Percentiles rank a stretch among this genome's conserved stretches.
These are phyloP conservation scores for Rhinatrema bivittatum DNA, from an alignment of 2,797 vertebrate species.

Conservation along the genomic window DNA sequence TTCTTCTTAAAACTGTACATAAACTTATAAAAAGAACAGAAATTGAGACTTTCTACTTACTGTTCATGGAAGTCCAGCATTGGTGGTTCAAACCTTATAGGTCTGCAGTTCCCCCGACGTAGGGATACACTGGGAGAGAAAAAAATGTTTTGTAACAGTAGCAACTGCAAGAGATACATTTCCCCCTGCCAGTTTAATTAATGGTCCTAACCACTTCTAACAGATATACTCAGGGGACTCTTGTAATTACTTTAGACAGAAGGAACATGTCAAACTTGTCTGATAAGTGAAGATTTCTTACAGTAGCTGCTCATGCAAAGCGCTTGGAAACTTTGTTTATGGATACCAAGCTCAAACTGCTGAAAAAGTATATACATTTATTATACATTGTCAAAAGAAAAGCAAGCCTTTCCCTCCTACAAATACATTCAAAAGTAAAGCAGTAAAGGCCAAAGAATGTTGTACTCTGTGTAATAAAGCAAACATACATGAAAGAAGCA, in stretches of 20 bases:
- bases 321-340: slow-evolving; percentile 12
- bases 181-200: neutral
- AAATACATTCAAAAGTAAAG: too few species aligned
- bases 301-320: neutral
- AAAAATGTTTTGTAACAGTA: slow-evolving; percentile 21
- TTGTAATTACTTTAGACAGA: slow-evolving; percentile 3
- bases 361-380: too few species aligned
- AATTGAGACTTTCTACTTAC: slow-evolving; percentile 84
- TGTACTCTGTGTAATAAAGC: too few species aligned
- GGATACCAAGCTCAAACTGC: slow-evolving; percentile 2
- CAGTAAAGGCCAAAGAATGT: too few species aligned
- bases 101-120: slow-evolving; percentile 87
- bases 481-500: too few species aligned
- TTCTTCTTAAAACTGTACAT: too few species aligned
- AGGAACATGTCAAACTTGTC: slow-evolving; percentile 16
- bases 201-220: neutral
- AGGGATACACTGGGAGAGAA: slow-evolving; percentile 71
- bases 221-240: neutral
- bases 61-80: slow-evolving; percentile 99
- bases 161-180: slow-evolving; percentile 4
- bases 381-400: too few species aligned
- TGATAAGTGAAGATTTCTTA: neutral
- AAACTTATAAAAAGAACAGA: too few species aligned
- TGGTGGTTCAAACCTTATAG: slow-evolving; percentile 93
- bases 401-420: too few species aligned